Evolutionary conservation across 2,113 vertebrate genomes (phyloP).

Genomic region (Hirundichthys speculiger): DNA sequence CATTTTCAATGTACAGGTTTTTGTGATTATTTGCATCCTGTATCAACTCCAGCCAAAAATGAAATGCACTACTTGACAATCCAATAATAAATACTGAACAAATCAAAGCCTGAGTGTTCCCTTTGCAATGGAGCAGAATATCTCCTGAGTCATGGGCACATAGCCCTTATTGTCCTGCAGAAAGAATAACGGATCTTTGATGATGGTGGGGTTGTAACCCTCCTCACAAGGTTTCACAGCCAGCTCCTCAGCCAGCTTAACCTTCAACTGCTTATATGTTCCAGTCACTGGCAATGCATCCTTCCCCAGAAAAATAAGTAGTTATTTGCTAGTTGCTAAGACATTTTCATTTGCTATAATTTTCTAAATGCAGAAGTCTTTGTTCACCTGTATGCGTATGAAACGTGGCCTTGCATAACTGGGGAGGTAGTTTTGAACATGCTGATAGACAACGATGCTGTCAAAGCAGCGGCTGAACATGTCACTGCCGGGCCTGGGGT

Average conservation of each 20-base stretch:
- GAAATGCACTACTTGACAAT: not conserved
- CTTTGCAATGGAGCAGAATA: conserved; percentile 76
- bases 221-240: too few relatives aligned
- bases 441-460: conserved; percentile 73
- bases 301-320: conserved; percentile 37
- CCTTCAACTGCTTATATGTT: conserved; percentile 88
- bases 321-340: fast-evolving
- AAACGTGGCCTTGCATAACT: conserved; percentile 85
- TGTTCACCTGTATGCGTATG: conserved; percentile 86
- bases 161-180: conserved; percentile 84
- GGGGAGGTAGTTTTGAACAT: conserved; percentile 82
- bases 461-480: too few relatives aligned
- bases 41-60: not conserved
- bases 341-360: not conserved
- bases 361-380: not conserved
- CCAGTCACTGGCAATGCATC: conserved; percentile 79
- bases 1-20: not conserved
- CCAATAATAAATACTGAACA: conserved; percentile 14
- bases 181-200: conserved; percentile 82
- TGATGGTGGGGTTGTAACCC: conserved; percentile 81
- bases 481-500: too few relatives aligned
- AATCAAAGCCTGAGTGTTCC: conserved; percentile 71
- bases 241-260: conserved; percentile 80
- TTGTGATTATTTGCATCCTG: conserved; percentile 1
- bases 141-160: conserved; percentile 82